These are phyloP conservation scores for Athalia rosae DNA, from an alignment of 2,888 invertebrate genomes.

Conservation along the genomic window DNA sequence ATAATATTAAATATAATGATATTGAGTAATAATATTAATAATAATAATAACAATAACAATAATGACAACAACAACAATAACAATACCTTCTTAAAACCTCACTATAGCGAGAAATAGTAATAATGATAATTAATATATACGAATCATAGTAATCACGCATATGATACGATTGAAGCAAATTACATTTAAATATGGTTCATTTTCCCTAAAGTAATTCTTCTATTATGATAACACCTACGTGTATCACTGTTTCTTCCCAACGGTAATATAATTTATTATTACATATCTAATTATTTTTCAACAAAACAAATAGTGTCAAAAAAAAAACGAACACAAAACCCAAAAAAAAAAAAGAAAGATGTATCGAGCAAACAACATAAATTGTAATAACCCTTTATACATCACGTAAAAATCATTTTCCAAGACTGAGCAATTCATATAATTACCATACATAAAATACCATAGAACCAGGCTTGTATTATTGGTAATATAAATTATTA, in stretches of 20 bases:
- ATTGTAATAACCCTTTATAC: no score
- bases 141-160: neutral
- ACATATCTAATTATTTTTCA: neutral
- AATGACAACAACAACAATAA: constrained; percentile 8
- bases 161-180: no score
- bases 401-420: constrained; percentile 18
- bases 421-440: constrained; percentile 37
- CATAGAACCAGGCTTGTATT: constrained; percentile 40
- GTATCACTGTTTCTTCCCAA: no score
- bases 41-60: constrained; percentile 6
- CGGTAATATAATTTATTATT: no score
- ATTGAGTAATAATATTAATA: neutral
- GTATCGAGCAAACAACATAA: no score
- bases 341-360: no score
- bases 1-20: constrained; percentile 13
- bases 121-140: constrained; percentile 21
- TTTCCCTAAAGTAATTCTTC: no score
- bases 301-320: no score
- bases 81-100: neutral
- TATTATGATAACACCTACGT: no score
- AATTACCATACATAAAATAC: no score
- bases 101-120: constrained; percentile 5
- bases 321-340: no score
- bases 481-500: neutral
- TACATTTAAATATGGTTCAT: no score